A percentile compares a stretch with the other conserved stretches of the same genome.
Evolutionary conservation across 1,140 invertebrate species (phyloP).

Genomic region (Caenorhabditis inopinata): DNA sequence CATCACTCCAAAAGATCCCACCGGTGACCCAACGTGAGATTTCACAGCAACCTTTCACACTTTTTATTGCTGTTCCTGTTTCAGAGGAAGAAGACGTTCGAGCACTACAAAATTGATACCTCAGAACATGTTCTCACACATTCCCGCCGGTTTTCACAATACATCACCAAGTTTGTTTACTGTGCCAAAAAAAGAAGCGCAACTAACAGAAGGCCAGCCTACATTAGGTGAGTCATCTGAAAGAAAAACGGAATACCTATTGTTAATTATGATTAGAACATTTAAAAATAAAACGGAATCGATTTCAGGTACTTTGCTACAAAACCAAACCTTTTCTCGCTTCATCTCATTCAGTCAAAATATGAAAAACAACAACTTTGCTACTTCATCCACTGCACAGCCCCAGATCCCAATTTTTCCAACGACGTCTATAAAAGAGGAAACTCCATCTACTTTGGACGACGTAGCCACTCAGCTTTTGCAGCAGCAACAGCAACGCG

Average conservation of each 20-base stretch:
- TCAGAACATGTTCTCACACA: slow-evolving; percentile 6
- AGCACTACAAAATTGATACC: neutral
- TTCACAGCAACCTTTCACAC: no score
- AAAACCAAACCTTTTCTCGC: neutral
- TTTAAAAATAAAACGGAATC: neutral
- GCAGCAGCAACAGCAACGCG: slow-evolving; percentile 6
- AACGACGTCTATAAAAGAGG: neutral
- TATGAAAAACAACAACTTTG: slow-evolving; percentile 14
- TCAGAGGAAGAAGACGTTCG: neutral
- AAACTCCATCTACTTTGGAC: neutral
- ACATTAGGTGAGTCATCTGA: slow-evolving; percentile 15
- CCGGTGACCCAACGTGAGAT: neutral
- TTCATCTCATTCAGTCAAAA: neutral
- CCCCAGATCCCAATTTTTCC: neutral
- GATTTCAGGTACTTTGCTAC: neutral
- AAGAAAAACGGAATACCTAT: no score
- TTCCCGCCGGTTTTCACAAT: neutral
- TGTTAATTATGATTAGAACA: no score
- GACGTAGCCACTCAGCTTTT: neutral
- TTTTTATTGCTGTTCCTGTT: neutral
- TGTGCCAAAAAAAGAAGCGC: neutral
- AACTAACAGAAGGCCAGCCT: neutral
- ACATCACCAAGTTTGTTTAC: neutral
- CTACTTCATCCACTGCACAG: neutral
- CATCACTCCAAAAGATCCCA: slow-evolving; percentile 46